Conservation (phyloP, 2,113 vertebrate species). For the Agelaius phoeniceus region DNA sequence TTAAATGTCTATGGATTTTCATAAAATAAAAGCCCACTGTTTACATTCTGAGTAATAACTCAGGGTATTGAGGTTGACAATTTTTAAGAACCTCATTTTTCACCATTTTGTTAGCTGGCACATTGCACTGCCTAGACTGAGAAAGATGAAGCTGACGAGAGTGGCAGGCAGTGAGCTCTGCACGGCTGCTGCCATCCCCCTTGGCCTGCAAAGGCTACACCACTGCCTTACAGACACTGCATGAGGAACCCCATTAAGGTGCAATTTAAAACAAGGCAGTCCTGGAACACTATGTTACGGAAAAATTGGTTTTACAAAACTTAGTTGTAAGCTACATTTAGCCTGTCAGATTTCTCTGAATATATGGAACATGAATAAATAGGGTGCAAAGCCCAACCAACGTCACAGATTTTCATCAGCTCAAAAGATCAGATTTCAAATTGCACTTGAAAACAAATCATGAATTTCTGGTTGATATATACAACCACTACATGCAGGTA, state of each 20-base stretch:
- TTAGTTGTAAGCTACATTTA: neutral
- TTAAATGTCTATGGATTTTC: slow-evolving; percentile 19
- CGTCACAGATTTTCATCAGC: neutral
- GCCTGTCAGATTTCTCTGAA: neutral
- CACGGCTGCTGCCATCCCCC: fast-evolving
- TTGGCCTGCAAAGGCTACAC: neutral
- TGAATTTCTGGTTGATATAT: neutral
- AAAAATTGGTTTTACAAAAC: neutral
- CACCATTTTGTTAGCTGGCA: slow-evolving; percentile 22
- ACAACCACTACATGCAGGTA: neutral
- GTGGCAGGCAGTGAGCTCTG: neutral
- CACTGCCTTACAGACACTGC: neutral
- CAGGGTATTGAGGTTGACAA: slow-evolving; percentile 46
- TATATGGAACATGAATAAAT: neutral
- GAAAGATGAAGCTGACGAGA: neutral
- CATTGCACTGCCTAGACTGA: neutral
- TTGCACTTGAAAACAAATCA: neutral
- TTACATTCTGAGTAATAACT: slow-evolving; percentile 63
- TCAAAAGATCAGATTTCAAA: neutral
- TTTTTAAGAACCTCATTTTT: slow-evolving; percentile 61
- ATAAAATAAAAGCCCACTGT: slow-evolving; percentile 13
- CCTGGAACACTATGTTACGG: neutral
- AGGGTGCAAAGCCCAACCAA: neutral
- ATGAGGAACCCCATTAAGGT: neutral
- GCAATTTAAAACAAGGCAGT: neutral